Base-by-base conservation (phyloP, 1,140 invertebrate genomes). In the Sycophila sp. region DNA sequence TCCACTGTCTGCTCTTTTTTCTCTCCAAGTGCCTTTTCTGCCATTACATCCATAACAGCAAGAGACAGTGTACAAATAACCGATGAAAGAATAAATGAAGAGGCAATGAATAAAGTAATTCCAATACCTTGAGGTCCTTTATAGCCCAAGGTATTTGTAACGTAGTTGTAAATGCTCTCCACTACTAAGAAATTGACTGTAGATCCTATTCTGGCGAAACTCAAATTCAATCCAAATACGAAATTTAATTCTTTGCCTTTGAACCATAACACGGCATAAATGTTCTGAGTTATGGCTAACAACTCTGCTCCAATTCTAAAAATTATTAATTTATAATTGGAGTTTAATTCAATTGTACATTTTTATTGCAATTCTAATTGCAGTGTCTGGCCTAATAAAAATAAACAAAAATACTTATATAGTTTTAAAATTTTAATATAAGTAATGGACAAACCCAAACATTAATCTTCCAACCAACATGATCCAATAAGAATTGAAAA, bases 221-320 rank as follows among this genome's bases (percentile, higher is more conserved):
- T 98, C 34, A 99, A 83, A 83, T 97, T 91, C 78, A 95, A 85
- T 34, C 98, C 96, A 89, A 99, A 98, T 1, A 99, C 97, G 93
- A 98, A 97, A 81, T 99, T 99, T 28, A 99, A 87, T 87, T 98
- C 97, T 86, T 96, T 97, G 8, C 96, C 97, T 86, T 97, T 96
- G 79, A 99, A 99, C 98, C 97, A 99, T 19, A 95, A 88, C 0
- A 98, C 97, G 1, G 97, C 96, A 87, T 99, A 99, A 75, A 93
- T 97, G 81, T 99, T 99, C 81, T 98, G 97, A n/a, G 96, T 96
- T 4, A 99, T 97, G 42, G 95, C 94, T 51, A 99, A 83, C 0
- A 96, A 98, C 87, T 99, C 98, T 17, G 95, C 96, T 19, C 97
- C 97, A 85, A 99, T 95, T 62, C 95, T 96, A 80, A 55, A 88